These are phyloP conservation scores for Stomatorhinus walkeri DNA, from an alignment of 2,797 vertebrate genomes.

Conservation along the genomic window DNA sequence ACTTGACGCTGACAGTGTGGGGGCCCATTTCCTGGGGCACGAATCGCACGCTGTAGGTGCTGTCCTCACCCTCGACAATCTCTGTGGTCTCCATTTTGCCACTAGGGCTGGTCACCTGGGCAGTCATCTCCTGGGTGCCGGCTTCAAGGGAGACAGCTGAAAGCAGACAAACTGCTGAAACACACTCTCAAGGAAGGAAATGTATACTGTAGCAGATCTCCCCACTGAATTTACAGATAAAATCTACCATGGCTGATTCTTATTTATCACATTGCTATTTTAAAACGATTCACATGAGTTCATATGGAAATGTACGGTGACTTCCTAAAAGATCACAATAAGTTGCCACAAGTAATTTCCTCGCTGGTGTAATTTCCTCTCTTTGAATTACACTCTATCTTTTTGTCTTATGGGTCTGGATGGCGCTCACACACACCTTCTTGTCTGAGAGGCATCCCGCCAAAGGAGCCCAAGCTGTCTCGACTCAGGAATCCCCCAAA, in stretches of 20 bases:
- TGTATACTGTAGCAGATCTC: neutral
- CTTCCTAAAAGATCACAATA: neutral
- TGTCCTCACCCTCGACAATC: constrained; percentile 80
- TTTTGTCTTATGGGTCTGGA: neutral
- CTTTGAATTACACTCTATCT: neutral
- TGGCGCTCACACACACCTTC: constrained; percentile 66
- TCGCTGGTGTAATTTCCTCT: neutral
- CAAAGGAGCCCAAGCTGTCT: constrained; percentile 79
- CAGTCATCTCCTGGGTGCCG: constrained; percentile 76
- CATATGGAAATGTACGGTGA: neutral
- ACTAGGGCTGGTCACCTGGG: constrained; percentile 86
- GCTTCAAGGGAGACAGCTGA: constrained; percentile 60
- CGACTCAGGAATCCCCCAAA: constrained; percentile 73
- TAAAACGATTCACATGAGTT: neutral
- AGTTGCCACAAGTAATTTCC: neutral
- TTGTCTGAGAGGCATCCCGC: constrained; percentile 68
- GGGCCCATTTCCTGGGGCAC: constrained; percentile 91
- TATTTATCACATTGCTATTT: neutral
- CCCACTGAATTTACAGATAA: neutral
- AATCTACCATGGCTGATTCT: neutral
- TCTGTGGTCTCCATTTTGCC: constrained; percentile 82
- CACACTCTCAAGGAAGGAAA: neutral
- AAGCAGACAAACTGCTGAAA: neutral
- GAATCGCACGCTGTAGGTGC: constrained; percentile 91
- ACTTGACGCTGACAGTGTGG: constrained; percentile 91